These are phyloP conservation scores for Teleiodes luculella DNA, from an alignment of 2,888 invertebrate species.

Conservation along the genomic window DNA sequence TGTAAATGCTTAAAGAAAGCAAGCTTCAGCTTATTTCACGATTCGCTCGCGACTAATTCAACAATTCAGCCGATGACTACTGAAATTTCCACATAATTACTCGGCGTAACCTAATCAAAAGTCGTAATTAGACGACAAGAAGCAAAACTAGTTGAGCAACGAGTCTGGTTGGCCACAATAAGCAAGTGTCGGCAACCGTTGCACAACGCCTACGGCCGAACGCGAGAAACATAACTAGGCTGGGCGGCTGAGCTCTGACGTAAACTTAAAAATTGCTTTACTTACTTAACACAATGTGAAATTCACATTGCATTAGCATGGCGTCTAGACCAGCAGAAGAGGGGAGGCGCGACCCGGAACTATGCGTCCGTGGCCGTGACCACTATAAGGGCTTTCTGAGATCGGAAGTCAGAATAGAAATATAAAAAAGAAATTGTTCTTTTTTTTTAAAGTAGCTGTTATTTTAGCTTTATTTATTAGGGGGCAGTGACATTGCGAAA, in stretches of 20 bases:
- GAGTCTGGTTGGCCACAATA: conserved; percentile 66
- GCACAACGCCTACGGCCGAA: conserved; percentile 75
- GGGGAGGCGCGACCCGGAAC: conserved; percentile 66
- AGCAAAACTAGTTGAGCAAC: conserved; percentile 71
- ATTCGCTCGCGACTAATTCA: conserved; percentile 6
- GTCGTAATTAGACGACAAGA: conserved; percentile 69
- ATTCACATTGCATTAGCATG: conserved; percentile 59
- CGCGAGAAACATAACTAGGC: conserved; percentile 78
- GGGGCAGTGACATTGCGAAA: too few species aligned
- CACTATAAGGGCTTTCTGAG: conserved; percentile 23
- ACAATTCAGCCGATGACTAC: conserved; percentile 2
- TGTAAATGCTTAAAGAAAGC: conserved; percentile 4
- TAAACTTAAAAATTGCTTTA: conserved; percentile 78
- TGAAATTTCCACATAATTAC: conserved; percentile 43
- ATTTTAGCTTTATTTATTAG: too few species aligned
- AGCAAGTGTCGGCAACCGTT: conserved; percentile 73
- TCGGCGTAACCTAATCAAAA: conserved; percentile 57
- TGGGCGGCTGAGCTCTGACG: conserved; percentile 69
- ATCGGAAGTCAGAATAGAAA: too few species aligned
- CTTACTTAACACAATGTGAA: conserved; percentile 73
- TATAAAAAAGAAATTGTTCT: too few species aligned
- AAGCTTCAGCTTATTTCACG: conserved; percentile 5
- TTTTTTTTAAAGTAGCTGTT: too few species aligned
- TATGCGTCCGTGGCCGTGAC: conserved; percentile 53
- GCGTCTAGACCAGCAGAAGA: conserved; percentile 43